Conservation (phyloP, 2,888 invertebrate species). For the Hypsopygia costalis region DNA sequence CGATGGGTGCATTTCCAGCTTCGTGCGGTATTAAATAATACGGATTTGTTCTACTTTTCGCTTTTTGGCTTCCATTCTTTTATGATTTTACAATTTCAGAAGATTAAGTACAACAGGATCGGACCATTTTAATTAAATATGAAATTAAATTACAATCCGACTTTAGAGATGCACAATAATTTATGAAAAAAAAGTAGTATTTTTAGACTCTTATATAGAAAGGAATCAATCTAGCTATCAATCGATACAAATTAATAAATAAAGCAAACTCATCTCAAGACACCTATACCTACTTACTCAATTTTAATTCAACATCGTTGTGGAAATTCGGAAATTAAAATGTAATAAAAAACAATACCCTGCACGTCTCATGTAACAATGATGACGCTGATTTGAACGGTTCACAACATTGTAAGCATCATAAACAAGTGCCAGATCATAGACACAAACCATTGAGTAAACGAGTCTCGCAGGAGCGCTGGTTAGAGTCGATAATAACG, state of each 20-base stretch:
- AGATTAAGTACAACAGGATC: background rate
- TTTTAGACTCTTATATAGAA: no score
- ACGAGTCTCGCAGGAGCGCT: constrained; percentile 41
- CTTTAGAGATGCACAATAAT: no score
- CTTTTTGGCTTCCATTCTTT: constrained; percentile 46
- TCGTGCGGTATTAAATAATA: constrained; percentile 71
- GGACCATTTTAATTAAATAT: no score
- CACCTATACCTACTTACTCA: no score
- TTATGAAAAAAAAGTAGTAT: no score
- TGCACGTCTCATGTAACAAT: background rate
- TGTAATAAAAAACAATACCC: no score
- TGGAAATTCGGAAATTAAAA: no score
- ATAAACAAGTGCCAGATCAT: constrained; percentile 14
- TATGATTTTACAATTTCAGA: constrained; percentile 33
- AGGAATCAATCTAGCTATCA: no score
- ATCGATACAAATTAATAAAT: no score
- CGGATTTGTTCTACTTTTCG: constrained; percentile 64
- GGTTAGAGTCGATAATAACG: constrained; percentile 71
- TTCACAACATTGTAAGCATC: constrained; percentile 3
- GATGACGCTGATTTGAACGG: background rate
- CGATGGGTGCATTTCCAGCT: constrained; percentile 73
- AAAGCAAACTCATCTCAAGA: no score
- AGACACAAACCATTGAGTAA: constrained; percentile 21
- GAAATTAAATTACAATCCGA: no score
- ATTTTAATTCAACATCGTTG: no score